Base-by-base conservation (phyloP, 37 sponge, comb jelly and placozoan species). In the Diacarnus erythraeanus region DNA sequence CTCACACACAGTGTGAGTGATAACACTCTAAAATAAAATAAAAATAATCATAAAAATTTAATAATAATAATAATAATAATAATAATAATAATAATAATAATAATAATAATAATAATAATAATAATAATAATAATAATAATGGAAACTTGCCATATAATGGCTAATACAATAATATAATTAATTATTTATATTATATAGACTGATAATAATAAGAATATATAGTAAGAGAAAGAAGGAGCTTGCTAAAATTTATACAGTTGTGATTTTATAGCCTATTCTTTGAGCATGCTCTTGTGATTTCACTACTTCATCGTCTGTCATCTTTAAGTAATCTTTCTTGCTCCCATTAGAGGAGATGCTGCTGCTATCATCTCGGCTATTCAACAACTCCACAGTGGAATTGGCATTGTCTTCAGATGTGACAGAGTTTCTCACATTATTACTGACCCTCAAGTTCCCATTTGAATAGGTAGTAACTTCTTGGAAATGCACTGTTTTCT, bases 251-350 rank as follows among this genome's bases (percentile, higher is more conserved):
- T 60, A 90, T 18, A 90, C 83, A 3, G 82, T 78, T 26, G 83
- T 90, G 38, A 90, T 79, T 64, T 81, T 80, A 58, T 90, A 90
- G 26, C 91, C 91, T 26, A 90, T 59, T 23, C 79, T 76, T 59
- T 66, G 51, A 57, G 91, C 91, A 34, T 81, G 81, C 2, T 37
- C 83, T 34, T 83, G 74, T 18, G 80, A 34, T 36, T 18, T 57
- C 0, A 36, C 39, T 0, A 89, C 57, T 31, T 90, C 91, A 18
- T 71, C 72, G 38, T 86, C 83, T 6, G 57, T 42, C 43, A 80
- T 75, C 6, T 38, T 36, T 0, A 83, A 30, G 29, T 18, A 73
- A 58, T 34, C 40, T 54, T 33, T 57, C 72, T 6, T 43, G 51
- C 65, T 60, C 2, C 65, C 38, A 9, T n/a, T 23, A 18, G 57